These are phyloP conservation scores for Neodiprion pinetum DNA, from an alignment of 1,140 invertebrate genomes.

Conservation along the genomic window DNA sequence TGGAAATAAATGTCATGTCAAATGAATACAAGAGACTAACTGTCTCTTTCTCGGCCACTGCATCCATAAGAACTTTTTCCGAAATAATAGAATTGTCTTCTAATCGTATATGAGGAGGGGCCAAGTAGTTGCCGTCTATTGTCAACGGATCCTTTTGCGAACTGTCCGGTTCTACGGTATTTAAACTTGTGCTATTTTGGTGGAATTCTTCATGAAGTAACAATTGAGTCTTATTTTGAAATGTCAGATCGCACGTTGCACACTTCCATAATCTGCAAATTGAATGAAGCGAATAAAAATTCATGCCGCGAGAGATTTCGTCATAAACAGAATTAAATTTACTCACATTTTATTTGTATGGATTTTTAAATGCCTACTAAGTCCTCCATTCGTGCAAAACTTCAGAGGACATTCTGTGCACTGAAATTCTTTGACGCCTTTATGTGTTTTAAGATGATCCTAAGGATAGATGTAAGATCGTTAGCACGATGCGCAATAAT, in stretches of 20 bases:
- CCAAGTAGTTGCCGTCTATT: slow-evolving; percentile 15
- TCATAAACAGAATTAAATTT: not conserved
- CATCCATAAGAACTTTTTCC: slow-evolving; percentile 64
- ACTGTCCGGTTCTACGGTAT: slow-evolving; percentile 29
- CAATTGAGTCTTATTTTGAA: slow-evolving; percentile 35
- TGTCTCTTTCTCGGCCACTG: slow-evolving; percentile 45
- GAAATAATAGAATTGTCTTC: slow-evolving; percentile 53
- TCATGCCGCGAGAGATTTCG: not conserved
- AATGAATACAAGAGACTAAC: slow-evolving; percentile 30
- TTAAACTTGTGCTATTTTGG: slow-evolving; percentile 29
- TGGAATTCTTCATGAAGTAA: slow-evolving; percentile 37
- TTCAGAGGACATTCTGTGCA: slow-evolving; percentile 59
- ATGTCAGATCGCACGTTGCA: slow-evolving; percentile 32
- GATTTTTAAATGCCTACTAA: slow-evolving; percentile 59
- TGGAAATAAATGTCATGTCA: no score
- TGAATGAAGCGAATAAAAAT: not conserved
- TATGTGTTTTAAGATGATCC: slow-evolving; percentile 67
- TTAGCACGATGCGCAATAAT: slow-evolving; percentile 17
- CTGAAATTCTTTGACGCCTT: slow-evolving; percentile 43
- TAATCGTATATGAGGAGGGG: not conserved
- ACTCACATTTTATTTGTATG: slow-evolving; percentile 47
- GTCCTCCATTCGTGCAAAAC: slow-evolving; percentile 58
- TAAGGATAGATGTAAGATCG: slow-evolving; percentile 37
- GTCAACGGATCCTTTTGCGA: slow-evolving; percentile 29
- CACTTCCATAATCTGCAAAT: slow-evolving; percentile 36